Conservation (phyloP, 2,797 vertebrate genomes). For the Balearica regulorum region DNA sequence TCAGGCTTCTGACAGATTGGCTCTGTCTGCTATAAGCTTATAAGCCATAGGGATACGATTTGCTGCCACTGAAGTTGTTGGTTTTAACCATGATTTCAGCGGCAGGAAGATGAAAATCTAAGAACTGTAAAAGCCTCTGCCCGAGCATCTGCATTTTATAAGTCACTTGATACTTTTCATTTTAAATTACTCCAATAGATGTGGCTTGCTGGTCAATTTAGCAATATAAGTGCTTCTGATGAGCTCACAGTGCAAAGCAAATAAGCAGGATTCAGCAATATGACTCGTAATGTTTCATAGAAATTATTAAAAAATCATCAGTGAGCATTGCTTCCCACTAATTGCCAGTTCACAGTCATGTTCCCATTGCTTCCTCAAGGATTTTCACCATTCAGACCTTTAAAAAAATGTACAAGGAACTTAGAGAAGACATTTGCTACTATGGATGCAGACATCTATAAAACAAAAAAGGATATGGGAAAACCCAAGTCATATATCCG, state of each 20-base stretch:
- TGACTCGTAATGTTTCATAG: neutral
- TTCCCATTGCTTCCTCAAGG: neutral
- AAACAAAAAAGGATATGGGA: neutral
- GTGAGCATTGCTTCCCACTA: neutral
- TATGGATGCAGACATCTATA: neutral
- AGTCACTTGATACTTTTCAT: neutral
- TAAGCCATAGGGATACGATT: neutral
- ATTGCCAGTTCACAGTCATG: neutral
- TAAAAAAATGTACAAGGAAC: neutral
- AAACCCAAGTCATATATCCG: neutral
- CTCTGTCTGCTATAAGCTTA: neutral
- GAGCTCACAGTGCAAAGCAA: neutral
- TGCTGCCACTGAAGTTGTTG: neutral
- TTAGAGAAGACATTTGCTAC: neutral
- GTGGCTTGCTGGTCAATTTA: constrained; percentile 18
- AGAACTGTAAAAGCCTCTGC: neutral
- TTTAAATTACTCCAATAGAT: constrained; percentile 16
- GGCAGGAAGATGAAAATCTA: neutral
- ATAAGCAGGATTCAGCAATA: neutral
- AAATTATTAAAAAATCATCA: constrained; percentile 26
- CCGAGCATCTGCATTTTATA: neutral
- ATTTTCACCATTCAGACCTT: neutral
- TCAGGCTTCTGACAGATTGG: neutral
- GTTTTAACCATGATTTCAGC: neutral
- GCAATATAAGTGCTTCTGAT: neutral